A percentile compares a stretch with the other conserved stretches of the same genome.
These are phyloP conservation scores for Cybosia mesomella DNA, from an alignment of 2,888 invertebrate genomes.

Conservation along the genomic window DNA sequence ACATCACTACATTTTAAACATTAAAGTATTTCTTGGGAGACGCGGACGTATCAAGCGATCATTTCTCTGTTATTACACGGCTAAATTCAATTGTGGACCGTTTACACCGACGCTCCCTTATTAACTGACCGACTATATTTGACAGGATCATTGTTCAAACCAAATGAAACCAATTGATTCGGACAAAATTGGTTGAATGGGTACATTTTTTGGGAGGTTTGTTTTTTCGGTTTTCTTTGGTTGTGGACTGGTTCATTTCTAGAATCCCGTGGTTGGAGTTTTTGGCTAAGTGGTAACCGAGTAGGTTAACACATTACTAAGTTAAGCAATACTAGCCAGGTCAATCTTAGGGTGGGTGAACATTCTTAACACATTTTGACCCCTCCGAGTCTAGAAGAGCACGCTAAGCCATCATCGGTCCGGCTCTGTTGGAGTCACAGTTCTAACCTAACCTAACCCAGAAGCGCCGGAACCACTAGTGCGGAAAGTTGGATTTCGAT, in stretches of 20 bases:
- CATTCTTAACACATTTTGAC: too few species aligned
- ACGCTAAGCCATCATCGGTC: too few species aligned
- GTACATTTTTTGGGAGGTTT: neutral
- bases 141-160: slow-evolving; percentile 34
- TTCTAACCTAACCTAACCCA: too few species aligned
- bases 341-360: too few species aligned
- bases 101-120: slow-evolving; percentile 63
- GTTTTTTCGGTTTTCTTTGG: neutral
- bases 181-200: slow-evolving; percentile 19
- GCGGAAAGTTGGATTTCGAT: too few species aligned
- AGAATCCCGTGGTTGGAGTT: too few species aligned
- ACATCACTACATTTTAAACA: slow-evolving; percentile 68
- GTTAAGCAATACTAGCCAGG: too few species aligned
- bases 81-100: slow-evolving; percentile 66
- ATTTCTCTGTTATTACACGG: slow-evolving; percentile 66
- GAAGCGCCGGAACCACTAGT: too few species aligned
- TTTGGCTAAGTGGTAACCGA: too few species aligned
- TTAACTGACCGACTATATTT: slow-evolving; percentile 59
- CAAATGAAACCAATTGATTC: slow-evolving; percentile 33
- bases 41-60: slow-evolving; percentile 70
- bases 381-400: too few species aligned
- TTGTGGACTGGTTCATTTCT: neutral
- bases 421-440: too few species aligned
- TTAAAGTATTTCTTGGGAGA: slow-evolving; percentile 70
- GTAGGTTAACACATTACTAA: too few species aligned